Conservation (phyloP, 2,888 invertebrate species). For the Cosmopolites sordidus region DNA sequence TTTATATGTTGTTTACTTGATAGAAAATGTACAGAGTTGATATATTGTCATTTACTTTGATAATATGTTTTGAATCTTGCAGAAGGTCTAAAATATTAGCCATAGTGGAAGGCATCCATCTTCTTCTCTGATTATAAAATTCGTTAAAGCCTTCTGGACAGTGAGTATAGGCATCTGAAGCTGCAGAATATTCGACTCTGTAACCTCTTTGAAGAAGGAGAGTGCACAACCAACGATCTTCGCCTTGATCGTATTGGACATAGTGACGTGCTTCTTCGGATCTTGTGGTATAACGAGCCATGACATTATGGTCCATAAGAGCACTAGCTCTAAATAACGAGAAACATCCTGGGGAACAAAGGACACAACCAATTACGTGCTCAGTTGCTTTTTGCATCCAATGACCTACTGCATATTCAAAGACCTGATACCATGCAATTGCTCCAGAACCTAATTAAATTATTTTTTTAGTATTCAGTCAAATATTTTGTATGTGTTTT, state of each 20-base stretch:
- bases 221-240: slow-evolving; percentile 95
- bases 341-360: slow-evolving; percentile 90
- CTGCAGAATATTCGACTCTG: slow-evolving; percentile 90
- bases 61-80: slow-evolving; percentile 70
- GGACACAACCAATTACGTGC: slow-evolving; percentile 83
- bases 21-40: slow-evolving; percentile 75
- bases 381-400: slow-evolving; percentile 92
- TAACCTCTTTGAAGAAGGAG: slow-evolving; percentile 86
- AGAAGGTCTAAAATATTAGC: slow-evolving; percentile 91
- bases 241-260: slow-evolving; percentile 92
- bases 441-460: slow-evolving; percentile 59
- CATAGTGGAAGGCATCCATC: slow-evolving; percentile 96
- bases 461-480: no score
- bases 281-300: slow-evolving; percentile 80
- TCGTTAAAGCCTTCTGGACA: slow-evolving; percentile 90
- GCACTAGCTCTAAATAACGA: slow-evolving; percentile 84
- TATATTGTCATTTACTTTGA: slow-evolving; percentile 83
- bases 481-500: background rate
- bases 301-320: slow-evolving; percentile 85
- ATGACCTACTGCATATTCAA: slow-evolving; percentile 89
- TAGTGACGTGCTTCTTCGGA: slow-evolving; percentile 76
- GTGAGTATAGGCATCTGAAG: slow-evolving; percentile 91
- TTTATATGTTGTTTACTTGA: slow-evolving; percentile 49
- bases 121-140: slow-evolving; percentile 89
- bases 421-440: slow-evolving; percentile 56